A percentile compares a stretch with the other conserved stretches of the same genome.
These are phyloP conservation scores for Fratercula arctica DNA, from an alignment of 2,797 vertebrate species.

Conservation along the genomic window DNA sequence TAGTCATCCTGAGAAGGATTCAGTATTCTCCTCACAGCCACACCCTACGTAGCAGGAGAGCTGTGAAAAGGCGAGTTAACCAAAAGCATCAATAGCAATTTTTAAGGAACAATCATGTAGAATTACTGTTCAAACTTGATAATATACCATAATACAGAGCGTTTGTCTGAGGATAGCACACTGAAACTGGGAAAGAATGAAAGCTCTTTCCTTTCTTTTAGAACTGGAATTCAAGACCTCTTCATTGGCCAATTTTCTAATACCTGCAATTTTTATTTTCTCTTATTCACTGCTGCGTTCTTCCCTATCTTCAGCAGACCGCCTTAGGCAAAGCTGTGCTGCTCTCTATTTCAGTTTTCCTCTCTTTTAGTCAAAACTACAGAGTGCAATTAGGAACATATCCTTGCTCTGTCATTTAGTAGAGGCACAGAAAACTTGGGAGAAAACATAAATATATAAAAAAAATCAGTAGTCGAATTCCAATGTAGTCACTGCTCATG, in stretches of 20 bases:
- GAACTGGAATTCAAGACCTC: background rate
- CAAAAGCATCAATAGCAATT: constrained; percentile 20
- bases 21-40: constrained; percentile 31
- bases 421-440: background rate
- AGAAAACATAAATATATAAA: background rate
- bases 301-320: constrained; percentile 18
- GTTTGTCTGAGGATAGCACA: background rate
- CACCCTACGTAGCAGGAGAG: background rate
- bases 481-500: background rate
- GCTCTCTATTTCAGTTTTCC: background rate
- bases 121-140: background rate
- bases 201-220: background rate
- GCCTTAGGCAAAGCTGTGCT: constrained; percentile 19
- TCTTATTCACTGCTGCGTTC: background rate
- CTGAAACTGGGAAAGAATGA: background rate
- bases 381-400: background rate
- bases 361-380: background rate
- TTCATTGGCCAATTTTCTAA: constrained; percentile 5
- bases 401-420: background rate
- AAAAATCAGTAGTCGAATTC: background rate
- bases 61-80: constrained; percentile 24
- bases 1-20: background rate
- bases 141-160: constrained; percentile 10
- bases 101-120: background rate
- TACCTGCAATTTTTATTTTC: constrained; percentile 9